phyloP scores from a whole-genome alignment of 2,113 vertebrate species.

The Diphyllodes magnificus region DNA sequence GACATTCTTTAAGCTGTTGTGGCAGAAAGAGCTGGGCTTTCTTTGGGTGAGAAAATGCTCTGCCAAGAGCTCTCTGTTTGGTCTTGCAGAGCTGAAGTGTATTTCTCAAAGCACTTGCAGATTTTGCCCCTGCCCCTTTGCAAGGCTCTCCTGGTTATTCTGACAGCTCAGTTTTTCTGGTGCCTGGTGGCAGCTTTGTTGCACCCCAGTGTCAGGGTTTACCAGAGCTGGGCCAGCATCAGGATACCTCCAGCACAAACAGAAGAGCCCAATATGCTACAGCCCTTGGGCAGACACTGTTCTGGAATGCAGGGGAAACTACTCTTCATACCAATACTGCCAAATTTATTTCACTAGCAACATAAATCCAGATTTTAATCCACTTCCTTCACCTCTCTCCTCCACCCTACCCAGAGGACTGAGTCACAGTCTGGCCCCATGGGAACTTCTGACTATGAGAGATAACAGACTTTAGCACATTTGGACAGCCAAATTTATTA shows the following conservation, averaged over 20 bases:
- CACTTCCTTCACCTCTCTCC: conserved; percentile 48
- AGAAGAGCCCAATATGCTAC: background rate
- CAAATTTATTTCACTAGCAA: conserved; percentile 17
- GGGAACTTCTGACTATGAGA: conserved; percentile 33
- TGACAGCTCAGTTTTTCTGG: background rate
- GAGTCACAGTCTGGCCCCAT: conserved; percentile 38
- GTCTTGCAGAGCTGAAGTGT: background rate
- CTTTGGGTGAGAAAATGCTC: background rate
- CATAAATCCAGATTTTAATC: conserved; percentile 38
- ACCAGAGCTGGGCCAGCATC: background rate
- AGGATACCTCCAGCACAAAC: background rate
- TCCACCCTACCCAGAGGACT: conserved; percentile 30
- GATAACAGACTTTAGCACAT: conserved; percentile 32
- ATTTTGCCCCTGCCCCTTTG: background rate
- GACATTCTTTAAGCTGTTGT: background rate
- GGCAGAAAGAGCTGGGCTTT: background rate
- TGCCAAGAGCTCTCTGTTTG: background rate
- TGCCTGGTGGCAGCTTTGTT: background rate
- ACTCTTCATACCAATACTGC: background rate
- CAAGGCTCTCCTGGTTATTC: background rate
- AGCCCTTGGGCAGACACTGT: background rate
- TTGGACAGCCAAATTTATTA: conserved; percentile 11
- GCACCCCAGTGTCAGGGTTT: background rate
- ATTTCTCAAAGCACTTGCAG: background rate
- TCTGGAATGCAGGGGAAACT: conserved; percentile 18